Conservation (phyloP, 2,113 vertebrate species). For the Junco hyemalis region DNA sequence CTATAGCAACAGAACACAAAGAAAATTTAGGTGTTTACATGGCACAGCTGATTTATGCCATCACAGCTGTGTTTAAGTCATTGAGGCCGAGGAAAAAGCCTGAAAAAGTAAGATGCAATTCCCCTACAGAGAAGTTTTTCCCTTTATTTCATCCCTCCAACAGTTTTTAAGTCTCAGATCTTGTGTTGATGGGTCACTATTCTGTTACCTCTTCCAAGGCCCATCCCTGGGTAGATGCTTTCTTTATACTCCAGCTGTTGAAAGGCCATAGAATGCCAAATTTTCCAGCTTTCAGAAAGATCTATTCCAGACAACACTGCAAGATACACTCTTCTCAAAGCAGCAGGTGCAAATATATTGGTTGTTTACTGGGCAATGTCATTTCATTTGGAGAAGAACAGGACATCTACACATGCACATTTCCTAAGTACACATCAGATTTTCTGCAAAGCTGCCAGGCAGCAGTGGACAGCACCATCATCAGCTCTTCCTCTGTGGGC, state of each 20-base stretch:
- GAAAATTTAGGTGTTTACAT: not conserved
- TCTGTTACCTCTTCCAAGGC: not conserved
- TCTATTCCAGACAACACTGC: not conserved
- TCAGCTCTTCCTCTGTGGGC: not conserved
- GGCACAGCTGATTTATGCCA: not conserved
- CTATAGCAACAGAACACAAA: constrained; percentile 12
- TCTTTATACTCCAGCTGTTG: not conserved
- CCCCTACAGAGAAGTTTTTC: not conserved
- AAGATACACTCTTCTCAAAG: not conserved
- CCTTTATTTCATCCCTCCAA: not conserved
- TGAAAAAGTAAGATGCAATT: not conserved
- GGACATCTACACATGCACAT: not conserved
- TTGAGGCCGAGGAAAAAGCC: not conserved
- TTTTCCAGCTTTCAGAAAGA: not conserved
- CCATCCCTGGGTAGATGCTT: not conserved
- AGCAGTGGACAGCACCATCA: not conserved
- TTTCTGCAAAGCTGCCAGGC: not conserved
- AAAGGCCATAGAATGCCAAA: not conserved
- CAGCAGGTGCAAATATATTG: not conserved
- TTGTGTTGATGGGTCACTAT: not conserved
- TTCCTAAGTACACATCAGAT: not conserved
- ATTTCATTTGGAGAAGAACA: not conserved
- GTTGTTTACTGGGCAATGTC: not conserved
- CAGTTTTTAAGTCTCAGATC: not conserved
- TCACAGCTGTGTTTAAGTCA: not conserved